Base-by-base conservation (phyloP, 2,888 invertebrate species). In the Dicroscelio sp. region DNA sequence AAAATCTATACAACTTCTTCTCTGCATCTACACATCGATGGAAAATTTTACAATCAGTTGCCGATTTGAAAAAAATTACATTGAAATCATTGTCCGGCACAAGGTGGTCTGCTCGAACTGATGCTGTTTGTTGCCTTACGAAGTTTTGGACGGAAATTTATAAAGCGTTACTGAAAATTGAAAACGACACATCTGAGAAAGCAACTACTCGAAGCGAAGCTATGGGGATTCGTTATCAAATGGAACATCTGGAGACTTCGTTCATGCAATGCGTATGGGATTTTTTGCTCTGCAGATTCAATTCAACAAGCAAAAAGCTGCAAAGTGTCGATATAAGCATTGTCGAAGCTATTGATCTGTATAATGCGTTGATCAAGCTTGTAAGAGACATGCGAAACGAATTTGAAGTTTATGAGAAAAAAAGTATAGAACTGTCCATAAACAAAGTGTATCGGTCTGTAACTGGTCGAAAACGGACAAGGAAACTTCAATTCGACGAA, bases 251-350 rank as follows among this genome's bases (percentile, higher is more conserved):
- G n/a, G 87, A 80, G 30, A 71, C 60, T 38, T 55, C 75, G 20
- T 79, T 87, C 27, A 71, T 80, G 80, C 60, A 27, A 23, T 17
- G n/a, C 4, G 17, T 43, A 79, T 80, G 23, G 80, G 87, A n/a
- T n/a, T n/a, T n/a, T n/a, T n/a, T 80, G 5, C 71, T 71, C 4
- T 12, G 48, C n/a, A 14, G 43, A n/a, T 80, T 80, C 20, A 71
- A 80, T 31, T 5, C 48, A 5, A 43, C 69, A 2, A 87, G 71
- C 27, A 60, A 80, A 80, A 87, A 87, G 63, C 33, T 82, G n/a
- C 87, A 82, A 78, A 69, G 52, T 33, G 87, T 80, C 0, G 33
- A 87, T 14, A 63, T 58, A 10, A 71, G 38, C 20, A 79, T 87
- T 23, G 20, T 12, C 17, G 80, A 79, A 12, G 73, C 60, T 10